Evolutionary conservation across 1,140 invertebrate genomes (phyloP), one percentile per base, ranked within the genome.

Genomic region (Micrasema minimum): DNA sequence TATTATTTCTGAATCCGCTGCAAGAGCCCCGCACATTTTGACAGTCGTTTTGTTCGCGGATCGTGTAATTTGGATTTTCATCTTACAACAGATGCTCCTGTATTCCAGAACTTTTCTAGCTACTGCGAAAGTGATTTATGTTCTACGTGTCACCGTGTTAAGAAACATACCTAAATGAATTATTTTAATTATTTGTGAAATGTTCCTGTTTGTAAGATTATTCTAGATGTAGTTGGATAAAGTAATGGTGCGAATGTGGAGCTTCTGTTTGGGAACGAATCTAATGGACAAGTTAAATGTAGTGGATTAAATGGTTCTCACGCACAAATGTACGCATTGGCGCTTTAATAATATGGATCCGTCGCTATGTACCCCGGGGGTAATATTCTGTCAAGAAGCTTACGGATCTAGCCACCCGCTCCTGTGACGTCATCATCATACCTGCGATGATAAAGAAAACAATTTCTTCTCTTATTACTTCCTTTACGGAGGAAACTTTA

Each of bases 81-180:
- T 59, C 35, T 59, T 20, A 37, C 35, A 59, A 18, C 55, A 59
- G 55, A 37, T 59, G 55, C 55, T 31, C 14, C 55, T 59, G 35
- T 37, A 59, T 53, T 20, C 50, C 0, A 59, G 20, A 38, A 18
- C 12, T 59, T 20, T 16, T 31, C 6, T 23, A 9, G 37, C 16
- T 41, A 45, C 16, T 10, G 23, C 43, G 45, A 18, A 41, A 50
- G 50, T 66, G 62, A 66, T 66, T 66, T 50, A 66, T 66, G 45
- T 51, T 16, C 18, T 50, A 37, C 31, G 46, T 66, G 61, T 64
- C 61, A 64, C 41, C 61, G 61, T 43, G n/a, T 46, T 50, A 31
- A 37, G 62, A 66, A 45, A 66, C 50, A 66, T 66, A 66, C 50
- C 50, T 66, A 50, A 66, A 66, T 66, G n/a, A 66, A 66, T 50